Percentiles rank a stretch among this genome's conserved stretches.
These are phyloP conservation scores for Dromius quadrimaculatus DNA, from an alignment of 2,888 invertebrate genomes.

Conservation along the genomic window DNA sequence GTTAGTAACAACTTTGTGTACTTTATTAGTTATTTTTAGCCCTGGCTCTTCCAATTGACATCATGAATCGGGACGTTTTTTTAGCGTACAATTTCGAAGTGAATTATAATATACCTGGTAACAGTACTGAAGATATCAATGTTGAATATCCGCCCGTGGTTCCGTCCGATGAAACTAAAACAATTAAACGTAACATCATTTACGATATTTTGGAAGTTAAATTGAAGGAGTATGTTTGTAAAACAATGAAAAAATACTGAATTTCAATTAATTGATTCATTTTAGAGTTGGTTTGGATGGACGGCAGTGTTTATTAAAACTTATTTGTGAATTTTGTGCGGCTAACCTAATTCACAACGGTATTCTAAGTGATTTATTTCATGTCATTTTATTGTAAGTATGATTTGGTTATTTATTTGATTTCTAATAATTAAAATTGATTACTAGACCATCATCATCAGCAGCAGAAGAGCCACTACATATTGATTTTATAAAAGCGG, in stretches of 20 bases:
- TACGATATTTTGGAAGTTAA: not conserved
- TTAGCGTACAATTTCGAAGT: constrained; percentile 19
- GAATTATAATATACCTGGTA: not conserved
- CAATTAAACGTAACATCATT: not conserved
- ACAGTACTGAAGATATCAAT: not conserved
- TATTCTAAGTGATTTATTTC: constrained; percentile 7
- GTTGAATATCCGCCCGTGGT: not conserved
- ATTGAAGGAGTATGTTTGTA: not conserved
- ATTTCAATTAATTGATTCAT: not conserved
- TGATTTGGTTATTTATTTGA: not conserved
- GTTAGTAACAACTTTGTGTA: not conserved
- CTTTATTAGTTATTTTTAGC: constrained; percentile 6
- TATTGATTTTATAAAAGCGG: not conserved
- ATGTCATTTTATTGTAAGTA: constrained; percentile 26
- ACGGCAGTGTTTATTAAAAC: not conserved
- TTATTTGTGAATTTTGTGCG: constrained; percentile 2
- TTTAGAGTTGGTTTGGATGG: constrained; percentile 10
- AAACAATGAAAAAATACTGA: not conserved
- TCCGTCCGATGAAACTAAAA: not conserved
- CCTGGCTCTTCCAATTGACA: not conserved
- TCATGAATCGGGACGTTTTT: not conserved
- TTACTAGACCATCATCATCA: constrained; percentile 4
- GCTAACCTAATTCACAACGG: not conserved
- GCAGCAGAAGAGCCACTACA: not conserved
- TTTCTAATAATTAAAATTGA: not conserved